Evolutionary conservation across 2,888 invertebrate genomes (phyloP).

Genomic region (Lomographa bimaculata): DNA sequence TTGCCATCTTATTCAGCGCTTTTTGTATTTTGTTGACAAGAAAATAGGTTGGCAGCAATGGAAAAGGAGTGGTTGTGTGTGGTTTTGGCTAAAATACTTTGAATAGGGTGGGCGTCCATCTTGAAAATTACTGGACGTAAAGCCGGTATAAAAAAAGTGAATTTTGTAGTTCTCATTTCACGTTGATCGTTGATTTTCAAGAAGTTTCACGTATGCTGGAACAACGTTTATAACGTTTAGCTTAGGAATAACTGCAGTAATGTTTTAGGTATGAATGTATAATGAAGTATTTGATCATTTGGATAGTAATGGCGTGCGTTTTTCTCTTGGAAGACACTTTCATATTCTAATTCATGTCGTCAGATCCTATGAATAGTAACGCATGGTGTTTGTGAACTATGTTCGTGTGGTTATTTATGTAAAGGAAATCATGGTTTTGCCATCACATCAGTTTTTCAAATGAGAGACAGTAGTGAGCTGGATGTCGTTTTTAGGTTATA

Average conservation of each 20-base stretch:
- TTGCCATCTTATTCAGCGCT: too few species aligned
- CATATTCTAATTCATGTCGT: constrained; percentile 72
- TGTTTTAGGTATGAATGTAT: constrained; percentile 87
- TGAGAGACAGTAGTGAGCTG: constrained; percentile 61
- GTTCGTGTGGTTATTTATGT: constrained; percentile 40
- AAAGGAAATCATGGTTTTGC: constrained; percentile 34
- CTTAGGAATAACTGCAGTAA: constrained; percentile 86
- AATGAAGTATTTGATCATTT: constrained; percentile 78
- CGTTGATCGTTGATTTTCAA: constrained; percentile 74
- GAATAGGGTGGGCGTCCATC: constrained; percentile 90
- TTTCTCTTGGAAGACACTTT: constrained; percentile 83
- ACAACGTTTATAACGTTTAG: constrained; percentile 68
- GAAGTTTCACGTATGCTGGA: constrained; percentile 74
- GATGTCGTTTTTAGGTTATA: constrained; percentile 83
- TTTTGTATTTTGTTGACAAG: constrained; percentile 1
- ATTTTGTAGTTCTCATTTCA: constrained; percentile 74
- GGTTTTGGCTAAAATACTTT: constrained; percentile 24
- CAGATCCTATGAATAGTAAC: constrained; percentile 54
- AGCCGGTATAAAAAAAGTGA: constrained; percentile 87
- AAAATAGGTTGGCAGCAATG: constrained; percentile 31
- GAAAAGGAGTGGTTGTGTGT: constrained; percentile 37
- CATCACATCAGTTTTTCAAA: constrained; percentile 39
- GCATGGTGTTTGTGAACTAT: constrained; percentile 45
- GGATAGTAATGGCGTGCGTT: constrained; percentile 87
- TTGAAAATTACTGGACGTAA: constrained; percentile 89